These are phyloP conservation scores for Ennomos fuscantarius DNA, from an alignment of 2,888 invertebrate species.

Conservation along the genomic window DNA sequence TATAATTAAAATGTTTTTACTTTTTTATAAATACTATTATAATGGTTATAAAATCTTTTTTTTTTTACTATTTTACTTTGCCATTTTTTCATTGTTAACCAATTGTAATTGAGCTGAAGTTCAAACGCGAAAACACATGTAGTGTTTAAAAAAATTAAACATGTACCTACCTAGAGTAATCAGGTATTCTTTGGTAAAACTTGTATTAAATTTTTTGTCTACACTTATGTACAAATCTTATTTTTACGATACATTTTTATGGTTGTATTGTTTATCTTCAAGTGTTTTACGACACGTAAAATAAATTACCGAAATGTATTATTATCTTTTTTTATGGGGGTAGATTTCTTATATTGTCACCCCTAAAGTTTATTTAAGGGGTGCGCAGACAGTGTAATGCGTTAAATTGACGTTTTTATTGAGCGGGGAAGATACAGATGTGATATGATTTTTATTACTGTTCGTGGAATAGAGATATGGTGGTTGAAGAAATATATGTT, in stretches of 20 bases:
- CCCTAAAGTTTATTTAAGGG: constrained; percentile 42
- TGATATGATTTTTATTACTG: constrained; percentile 24
- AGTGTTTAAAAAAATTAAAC: too few relatives aligned
- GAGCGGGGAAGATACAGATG: constrained; percentile 20
- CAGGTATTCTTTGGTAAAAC: not conserved
- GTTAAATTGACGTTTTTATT: constrained; percentile 31
- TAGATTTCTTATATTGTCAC: constrained; percentile 45
- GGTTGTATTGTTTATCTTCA: constrained; percentile 55
- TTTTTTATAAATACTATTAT: too few relatives aligned
- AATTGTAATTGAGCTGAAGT: too few relatives aligned
- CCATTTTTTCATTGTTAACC: too few relatives aligned
- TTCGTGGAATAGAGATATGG: not conserved
- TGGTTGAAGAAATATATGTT: too few relatives aligned
- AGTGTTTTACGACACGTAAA: constrained; percentile 63
- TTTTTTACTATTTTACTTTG: too few relatives aligned
- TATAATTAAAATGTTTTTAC: too few relatives aligned
- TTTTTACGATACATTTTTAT: constrained; percentile 41
- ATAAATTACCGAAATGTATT: constrained; percentile 55
- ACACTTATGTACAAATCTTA: constrained; percentile 19
- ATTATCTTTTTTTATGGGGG: constrained; percentile 47
- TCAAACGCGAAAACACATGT: too few relatives aligned
- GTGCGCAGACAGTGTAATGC: constrained; percentile 21
- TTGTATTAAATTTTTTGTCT: constrained; percentile 4
- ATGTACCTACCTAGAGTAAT: too few relatives aligned
- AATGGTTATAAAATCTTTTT: too few relatives aligned